Evolutionary conservation across 2,113 vertebrate genomes (phyloP).

Genomic region (Ptychochromis oligacanthus): DNA sequence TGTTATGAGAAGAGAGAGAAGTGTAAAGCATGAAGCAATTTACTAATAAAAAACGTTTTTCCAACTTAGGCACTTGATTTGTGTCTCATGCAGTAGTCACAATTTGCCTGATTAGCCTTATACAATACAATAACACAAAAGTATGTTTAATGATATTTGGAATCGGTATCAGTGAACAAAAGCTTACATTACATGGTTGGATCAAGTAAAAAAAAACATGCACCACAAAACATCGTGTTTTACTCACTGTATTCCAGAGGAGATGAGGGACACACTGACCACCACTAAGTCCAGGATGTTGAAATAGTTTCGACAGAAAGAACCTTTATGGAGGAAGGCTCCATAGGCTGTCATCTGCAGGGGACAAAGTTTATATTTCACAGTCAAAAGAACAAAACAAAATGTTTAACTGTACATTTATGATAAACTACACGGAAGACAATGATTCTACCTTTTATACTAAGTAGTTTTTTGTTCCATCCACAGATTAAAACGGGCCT

Average conservation of each 20-base stretch:
- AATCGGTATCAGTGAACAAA: neutral
- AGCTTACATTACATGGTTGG: neutral
- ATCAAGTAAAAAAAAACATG: conserved; percentile 14
- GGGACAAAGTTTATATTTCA: conserved; percentile 13
- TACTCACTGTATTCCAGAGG: conserved; percentile 99
- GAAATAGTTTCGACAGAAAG: conserved; percentile 99
- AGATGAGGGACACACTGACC: conserved; percentile 99
- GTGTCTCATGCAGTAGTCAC: conserved; percentile 7
- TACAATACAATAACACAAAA: conserved; percentile 3
- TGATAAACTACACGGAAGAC: neutral
- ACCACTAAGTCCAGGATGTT: conserved; percentile 98
- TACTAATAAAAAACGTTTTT: conserved; percentile 26
- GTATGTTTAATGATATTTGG: neutral
- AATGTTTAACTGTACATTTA: neutral
- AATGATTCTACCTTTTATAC: neutral
- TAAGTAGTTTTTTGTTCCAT: neutral
- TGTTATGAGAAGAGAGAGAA: conserved; percentile 43
- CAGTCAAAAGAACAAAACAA: neutral
- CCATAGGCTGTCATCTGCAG: conserved; percentile 97
- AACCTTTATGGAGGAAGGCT: conserved; percentile 98
- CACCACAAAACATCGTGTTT: neutral
- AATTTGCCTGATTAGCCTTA: conserved; percentile 10
- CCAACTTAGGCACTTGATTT: conserved; percentile 29
- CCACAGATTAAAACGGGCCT: no score
- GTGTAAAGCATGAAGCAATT: conserved; percentile 49